Evolutionary conservation across 2,113 vertebrate species (phyloP).

Genomic region (Reinhardtius hippoglossoides): DNA sequence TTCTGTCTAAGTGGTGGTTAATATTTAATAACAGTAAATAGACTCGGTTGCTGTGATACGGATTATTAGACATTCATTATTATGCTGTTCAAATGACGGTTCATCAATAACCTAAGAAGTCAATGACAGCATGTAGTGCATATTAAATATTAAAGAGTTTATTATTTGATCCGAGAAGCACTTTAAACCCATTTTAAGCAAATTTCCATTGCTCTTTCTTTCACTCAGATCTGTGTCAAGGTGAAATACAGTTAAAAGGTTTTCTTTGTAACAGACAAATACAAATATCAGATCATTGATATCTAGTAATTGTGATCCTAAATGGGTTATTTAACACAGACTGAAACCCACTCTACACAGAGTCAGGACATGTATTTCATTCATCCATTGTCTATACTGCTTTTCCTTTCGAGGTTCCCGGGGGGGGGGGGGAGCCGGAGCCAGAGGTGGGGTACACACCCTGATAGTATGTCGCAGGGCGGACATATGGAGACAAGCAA

Average conservation of each 20-base stretch:
- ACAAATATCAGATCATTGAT: too few relatives aligned
- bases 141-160: background rate
- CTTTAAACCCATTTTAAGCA: background rate
- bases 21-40: slow-evolving; percentile 32
- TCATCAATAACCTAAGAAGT: slow-evolving; percentile 12
- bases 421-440: too few relatives aligned
- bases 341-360: too few relatives aligned
- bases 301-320: too few relatives aligned
- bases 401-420: too few relatives aligned
- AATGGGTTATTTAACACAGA: too few relatives aligned
- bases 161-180: background rate
- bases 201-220: background rate
- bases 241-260: background rate
- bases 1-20: slow-evolving; percentile 22
- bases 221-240: background rate
- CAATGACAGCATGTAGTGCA: background rate
- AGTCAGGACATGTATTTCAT: too few relatives aligned
- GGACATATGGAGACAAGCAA: too few relatives aligned
- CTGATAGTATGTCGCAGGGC: too few relatives aligned
- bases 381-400: too few relatives aligned
- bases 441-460: too few relatives aligned
- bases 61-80: slow-evolving; percentile 4
- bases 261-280: too few relatives aligned
- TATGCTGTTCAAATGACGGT: background rate
- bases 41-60: slow-evolving; percentile 3